A percentile compares a stretch with the other conserved stretches of the same genome.
These are phyloP conservation scores for Micrastur ruficollis DNA, from an alignment of 2,797 vertebrate genomes.

Conservation along the genomic window DNA sequence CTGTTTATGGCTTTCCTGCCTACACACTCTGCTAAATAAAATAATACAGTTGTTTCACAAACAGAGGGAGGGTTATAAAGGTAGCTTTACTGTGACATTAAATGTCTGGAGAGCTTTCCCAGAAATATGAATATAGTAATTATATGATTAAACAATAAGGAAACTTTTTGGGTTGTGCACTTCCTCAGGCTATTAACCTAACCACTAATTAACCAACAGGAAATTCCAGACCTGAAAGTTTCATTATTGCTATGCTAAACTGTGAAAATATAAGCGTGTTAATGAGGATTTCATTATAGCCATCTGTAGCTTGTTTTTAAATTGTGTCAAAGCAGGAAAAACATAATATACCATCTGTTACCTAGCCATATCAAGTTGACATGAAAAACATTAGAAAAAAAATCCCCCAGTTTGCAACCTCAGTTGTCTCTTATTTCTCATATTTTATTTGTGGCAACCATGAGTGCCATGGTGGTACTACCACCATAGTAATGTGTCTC, in stretches of 20 bases:
- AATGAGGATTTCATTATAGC: constrained; percentile 50
- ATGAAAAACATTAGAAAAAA: neutral
- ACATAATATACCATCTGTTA: constrained; percentile 52
- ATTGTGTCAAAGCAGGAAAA: constrained; percentile 37
- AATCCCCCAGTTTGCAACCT: neutral
- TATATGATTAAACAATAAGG: constrained; percentile 45
- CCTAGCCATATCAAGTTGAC: neutral
- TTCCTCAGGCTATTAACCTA: constrained; percentile 53
- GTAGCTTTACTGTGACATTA: constrained; percentile 35
- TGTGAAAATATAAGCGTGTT: constrained; percentile 49
- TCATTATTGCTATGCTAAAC: constrained; percentile 45
- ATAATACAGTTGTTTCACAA: neutral
- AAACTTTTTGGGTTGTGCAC: constrained; percentile 41
- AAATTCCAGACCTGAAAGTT: constrained; percentile 43
- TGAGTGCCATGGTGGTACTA: neutral
- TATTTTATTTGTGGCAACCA: neutral
- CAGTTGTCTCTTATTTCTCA: neutral
- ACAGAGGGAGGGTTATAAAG: neutral
- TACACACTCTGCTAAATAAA: neutral
- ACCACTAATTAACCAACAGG: constrained; percentile 54
- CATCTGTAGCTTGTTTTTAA: constrained; percentile 58
- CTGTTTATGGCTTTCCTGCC: neutral
- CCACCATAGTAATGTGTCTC: neutral
- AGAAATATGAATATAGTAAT: constrained; percentile 46
- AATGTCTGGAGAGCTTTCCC: constrained; percentile 29